Evolutionary conservation across 1,140 invertebrate genomes (phyloP), one percentile per base, ranked within the genome.

Genomic region (Drosophila nebulosa): DNA sequence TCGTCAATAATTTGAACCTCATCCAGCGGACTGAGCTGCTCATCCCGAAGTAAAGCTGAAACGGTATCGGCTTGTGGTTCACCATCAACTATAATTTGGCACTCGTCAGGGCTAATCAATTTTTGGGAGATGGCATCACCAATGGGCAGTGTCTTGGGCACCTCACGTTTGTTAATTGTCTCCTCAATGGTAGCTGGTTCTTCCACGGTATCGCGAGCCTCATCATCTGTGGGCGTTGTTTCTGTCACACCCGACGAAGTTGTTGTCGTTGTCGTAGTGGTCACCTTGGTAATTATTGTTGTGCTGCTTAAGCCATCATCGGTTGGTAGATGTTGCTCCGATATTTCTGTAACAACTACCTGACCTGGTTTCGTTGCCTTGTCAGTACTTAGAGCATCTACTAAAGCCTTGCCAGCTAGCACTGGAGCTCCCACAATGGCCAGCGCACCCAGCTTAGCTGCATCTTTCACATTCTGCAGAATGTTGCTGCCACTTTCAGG

Each of bases 371-470:
- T 93, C 1, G 90, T 74, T 12, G 46, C 4, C 59, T 86, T 80
- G 3, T 93, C 90, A 60, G 91, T 92, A 79, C 96, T 96, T 1
- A 97, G 94, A 7, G 95, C 95, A 92, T 97, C 95, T 26, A 95
- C 95, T 12, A 97, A 94, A 52, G 95, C 96, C 92, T 96, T 96
- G 42, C 96, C 97, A 56, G 97, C 96, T 53, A 97, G 89, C 66
- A 97, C 93, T 3, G 96, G 96, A 18, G 95, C 95, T 39, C 94
- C 95, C n/a, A 96, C 93, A 52, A 97, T 92, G 62, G 95, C 95
- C 46, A 98, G 85, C 0, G 98, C 92, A 12, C 97, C 97, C 75
- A 97, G 92, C 89, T 98, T 97, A 2, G 96, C 94, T 32, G 97
- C 97, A 79, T 98, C 95, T 84, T 94, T 95, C 30, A 95, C 93